Evolutionary conservation across 2,888 invertebrate genomes (phyloP).

Genomic region (Oligia strigilis): DNA sequence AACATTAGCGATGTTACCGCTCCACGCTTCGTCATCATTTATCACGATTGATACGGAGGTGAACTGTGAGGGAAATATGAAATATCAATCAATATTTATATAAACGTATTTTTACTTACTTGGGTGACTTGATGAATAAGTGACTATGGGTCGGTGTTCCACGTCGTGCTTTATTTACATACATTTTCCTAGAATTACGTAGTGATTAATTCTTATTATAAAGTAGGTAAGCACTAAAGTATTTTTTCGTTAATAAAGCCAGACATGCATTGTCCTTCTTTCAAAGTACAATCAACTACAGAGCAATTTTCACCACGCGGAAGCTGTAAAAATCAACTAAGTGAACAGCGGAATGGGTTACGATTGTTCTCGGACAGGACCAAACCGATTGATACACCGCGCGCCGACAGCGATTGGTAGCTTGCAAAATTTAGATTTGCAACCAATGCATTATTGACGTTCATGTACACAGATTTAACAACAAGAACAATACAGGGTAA

Average conservation of each 20-base stretch:
- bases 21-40: conserved; percentile 65
- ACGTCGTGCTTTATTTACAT: conserved; percentile 10
- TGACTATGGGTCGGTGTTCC: not conserved
- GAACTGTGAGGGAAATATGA: conserved; percentile 46
- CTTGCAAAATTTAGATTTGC: conserved; percentile 13
- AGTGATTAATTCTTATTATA: not conserved
- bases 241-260: not conserved
- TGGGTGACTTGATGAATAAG: conserved; percentile 22
- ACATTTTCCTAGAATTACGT: not conserved
- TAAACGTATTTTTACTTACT: conserved; percentile 21
- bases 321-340: conserved; percentile 30
- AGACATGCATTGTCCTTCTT: conserved; percentile 1
- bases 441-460: conserved; percentile 28
- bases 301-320: conserved; percentile 13
- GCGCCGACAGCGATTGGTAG: conserved; percentile 8
- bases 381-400: conserved; percentile 11
- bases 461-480: not conserved
- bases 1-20: conserved; percentile 66
- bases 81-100: conserved; percentile 53
- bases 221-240: not conserved
- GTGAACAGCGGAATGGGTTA: conserved; percentile 36
- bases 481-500: not conserved
- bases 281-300: conserved; percentile 21
- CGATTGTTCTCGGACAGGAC: conserved; percentile 37
- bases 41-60: conserved; percentile 62